Base-by-base conservation (phyloP, 2,113 vertebrate genomes). In the Anolis carolinensis region DNA sequence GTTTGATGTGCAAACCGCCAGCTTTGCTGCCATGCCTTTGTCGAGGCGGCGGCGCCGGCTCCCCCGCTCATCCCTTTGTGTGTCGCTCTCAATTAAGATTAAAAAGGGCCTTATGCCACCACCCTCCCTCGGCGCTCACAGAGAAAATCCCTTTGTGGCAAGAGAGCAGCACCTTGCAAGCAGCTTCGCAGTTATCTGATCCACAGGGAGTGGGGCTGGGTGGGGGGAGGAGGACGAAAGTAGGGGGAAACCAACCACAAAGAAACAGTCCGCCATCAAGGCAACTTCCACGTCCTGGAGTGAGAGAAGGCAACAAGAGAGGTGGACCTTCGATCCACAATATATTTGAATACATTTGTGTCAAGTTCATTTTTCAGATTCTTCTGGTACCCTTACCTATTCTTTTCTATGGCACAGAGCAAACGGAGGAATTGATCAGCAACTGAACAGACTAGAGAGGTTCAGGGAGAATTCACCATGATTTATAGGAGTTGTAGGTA, bases 1-100 rank as follows among this genome's bases (percentile, higher is more conserved):
- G 96, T 95, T 96, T 96, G 97, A 96, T 96, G 95, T 95, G 94
- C 96, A 96, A 96, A 96, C 95, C 86, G n/a, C 84, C 96, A 96
- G 96, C 96, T 96, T 97, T 96, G 94, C 93, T 93, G 84, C 94
- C 89, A 48, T 87, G 91, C 94, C 89, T 93, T 92, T 93, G 89
- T 93, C 93, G 39, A 87, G 82, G 93, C 91, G 82, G 93, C 91
- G 63, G 89, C 85, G 88, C 72, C 6, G 65, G 88, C 86, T 86
- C 89, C 55, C 84, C 86, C 48, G 92, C 91, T 93, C 93, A 95
- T 93, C 94, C 89, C 65, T 81, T 91, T 90, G 92, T 92, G 44
- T 86, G 93, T 93, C 91, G 92, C 95, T 87, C 91, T 89, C 93
- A 92, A 94, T 95, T 97, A 95, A 93, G 94, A 95, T 95, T 95